A percentile compares a stretch with the other conserved stretches of the same genome.
Evolutionary conservation across 2,113 vertebrate species (phyloP).

Genomic region (Hypocryptadius cinnamomeus): DNA sequence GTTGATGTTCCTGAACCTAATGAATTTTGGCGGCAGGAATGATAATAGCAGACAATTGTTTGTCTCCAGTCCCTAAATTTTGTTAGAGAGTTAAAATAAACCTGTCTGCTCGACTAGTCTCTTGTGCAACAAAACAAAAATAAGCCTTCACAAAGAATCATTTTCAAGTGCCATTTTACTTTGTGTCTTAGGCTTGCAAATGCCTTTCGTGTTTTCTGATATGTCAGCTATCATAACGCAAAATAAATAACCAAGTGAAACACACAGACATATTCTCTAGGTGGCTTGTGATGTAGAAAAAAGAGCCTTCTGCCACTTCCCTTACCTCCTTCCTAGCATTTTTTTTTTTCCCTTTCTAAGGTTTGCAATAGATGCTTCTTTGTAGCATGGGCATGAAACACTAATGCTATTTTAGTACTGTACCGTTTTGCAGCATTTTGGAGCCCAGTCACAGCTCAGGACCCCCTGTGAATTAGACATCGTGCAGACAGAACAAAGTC

Average conservation of each 20-base stretch:
- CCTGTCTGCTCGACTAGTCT: constrained; percentile 44
- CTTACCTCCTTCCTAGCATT: background rate
- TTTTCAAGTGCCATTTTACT: constrained; percentile 19
- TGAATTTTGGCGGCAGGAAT: background rate
- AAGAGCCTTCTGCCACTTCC: background rate
- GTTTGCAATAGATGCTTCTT: background rate
- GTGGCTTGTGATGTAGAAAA: background rate
- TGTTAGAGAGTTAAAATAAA: constrained; percentile 45
- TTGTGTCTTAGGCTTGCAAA: background rate
- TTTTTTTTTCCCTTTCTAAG: rapidly evolving
- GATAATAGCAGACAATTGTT: constrained; percentile 34
- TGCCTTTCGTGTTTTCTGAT: background rate
- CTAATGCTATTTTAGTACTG: background rate
- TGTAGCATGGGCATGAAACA: background rate
- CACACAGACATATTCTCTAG: background rate
- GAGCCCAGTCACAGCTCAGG: background rate
- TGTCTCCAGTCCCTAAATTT: constrained; percentile 29
- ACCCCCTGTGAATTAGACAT: background rate
- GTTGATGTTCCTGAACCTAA: constrained; percentile 19
- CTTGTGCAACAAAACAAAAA: constrained; percentile 35
- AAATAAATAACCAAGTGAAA: constrained; percentile 18
- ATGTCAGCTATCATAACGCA: constrained; percentile 16
- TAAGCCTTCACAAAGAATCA: constrained; percentile 49
- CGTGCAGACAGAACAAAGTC: background rate
- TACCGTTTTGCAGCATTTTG: background rate